A percentile compares a stretch with the other conserved stretches of the same genome.
phyloP scores from a whole-genome alignment of 2,797 vertebrate genomes.

The Limnodromus scolopaceus region DNA sequence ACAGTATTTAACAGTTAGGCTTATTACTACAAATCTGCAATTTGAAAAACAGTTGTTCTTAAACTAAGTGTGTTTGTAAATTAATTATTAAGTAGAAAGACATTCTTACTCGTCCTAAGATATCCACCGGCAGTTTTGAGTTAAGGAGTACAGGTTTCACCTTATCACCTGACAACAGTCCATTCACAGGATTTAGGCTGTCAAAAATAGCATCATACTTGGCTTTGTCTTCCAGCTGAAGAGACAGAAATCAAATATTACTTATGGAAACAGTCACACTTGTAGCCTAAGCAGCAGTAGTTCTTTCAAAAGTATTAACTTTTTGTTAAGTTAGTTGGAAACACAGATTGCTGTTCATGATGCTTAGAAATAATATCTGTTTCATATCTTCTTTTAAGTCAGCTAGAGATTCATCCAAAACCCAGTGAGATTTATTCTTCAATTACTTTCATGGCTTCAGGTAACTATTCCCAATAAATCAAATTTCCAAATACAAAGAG shows the following conservation, averaged over 20 bases:
- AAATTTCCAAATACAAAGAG: not conserved
- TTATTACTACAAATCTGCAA: not conserved
- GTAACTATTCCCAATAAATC: not conserved
- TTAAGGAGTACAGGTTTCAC: slow-evolving; percentile 99
- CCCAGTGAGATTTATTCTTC: not conserved
- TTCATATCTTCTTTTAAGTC: not conserved
- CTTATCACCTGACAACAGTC: slow-evolving; percentile 94
- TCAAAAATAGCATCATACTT: slow-evolving; percentile 98
- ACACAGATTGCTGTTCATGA: not conserved
- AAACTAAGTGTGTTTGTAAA: not conserved
- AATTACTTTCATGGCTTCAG: not conserved
- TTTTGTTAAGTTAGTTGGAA: not conserved
- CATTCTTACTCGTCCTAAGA: slow-evolving; percentile 92
- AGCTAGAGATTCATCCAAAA: not conserved
- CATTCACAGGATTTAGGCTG: slow-evolving; percentile 90
- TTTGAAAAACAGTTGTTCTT: not conserved
- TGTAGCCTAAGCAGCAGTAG: not conserved
- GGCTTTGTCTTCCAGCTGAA: slow-evolving; percentile 93
- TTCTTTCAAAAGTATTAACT: not conserved
- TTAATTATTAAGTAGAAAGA: not conserved
- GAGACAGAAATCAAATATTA: slow-evolving; percentile 27
- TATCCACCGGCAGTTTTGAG: slow-evolving; percentile 96
- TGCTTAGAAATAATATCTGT: not conserved
- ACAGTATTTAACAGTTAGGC: not conserved
- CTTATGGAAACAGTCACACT: not conserved